Base-by-base conservation (phyloP, 2,888 invertebrate species). In the Caenorhabditis zanzibari region DNA sequence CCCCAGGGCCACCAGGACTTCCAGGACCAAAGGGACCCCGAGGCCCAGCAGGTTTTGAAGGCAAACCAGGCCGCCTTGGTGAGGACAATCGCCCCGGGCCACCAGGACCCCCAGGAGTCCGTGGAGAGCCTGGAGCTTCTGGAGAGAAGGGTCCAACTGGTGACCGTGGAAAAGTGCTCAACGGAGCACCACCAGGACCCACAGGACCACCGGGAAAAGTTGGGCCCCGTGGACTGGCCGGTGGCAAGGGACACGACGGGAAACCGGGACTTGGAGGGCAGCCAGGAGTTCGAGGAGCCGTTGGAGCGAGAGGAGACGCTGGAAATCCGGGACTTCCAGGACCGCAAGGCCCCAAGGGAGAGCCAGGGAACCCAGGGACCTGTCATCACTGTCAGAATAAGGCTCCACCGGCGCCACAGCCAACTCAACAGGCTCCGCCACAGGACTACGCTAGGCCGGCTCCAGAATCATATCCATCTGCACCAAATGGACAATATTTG, bases 81-180 rank as follows among this genome's bases (percentile, higher is more conserved):
- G 91, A 91, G 44, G 85, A 90, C 73, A 91, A 91, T 73, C 80
- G 91, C 61, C 86, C 90, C 19, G 91, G 91, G 26, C 91, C 91
- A 1, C 91, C 91, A 54, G 91, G 91, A 63, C 89, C 90, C 2
- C 90, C 89, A 2, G 90, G 90, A 73, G 85, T 90, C 52, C 82
- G 89, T 35, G 89, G 88, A 47, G 88, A 86, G 63, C 90, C 89
- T 16, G 90, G 88, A 86, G 74, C 88, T 2, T 84, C 87, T 9
- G 89, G 89, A 75, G 89, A 88, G 10, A 85, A 88, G 72, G 90
- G 90, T 81, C 87, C 88, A 16, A 85, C 85, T 6, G 90, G 90
- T 56, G 88, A 86, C 16, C 61, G 86, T 22, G 88, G 88, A 76
- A 88, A 88, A 61, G 88, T 88, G 14, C 81, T 89, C 24, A 89